Conservation (phyloP, 2,797 vertebrate species). For the Psittacula echo region DNA sequence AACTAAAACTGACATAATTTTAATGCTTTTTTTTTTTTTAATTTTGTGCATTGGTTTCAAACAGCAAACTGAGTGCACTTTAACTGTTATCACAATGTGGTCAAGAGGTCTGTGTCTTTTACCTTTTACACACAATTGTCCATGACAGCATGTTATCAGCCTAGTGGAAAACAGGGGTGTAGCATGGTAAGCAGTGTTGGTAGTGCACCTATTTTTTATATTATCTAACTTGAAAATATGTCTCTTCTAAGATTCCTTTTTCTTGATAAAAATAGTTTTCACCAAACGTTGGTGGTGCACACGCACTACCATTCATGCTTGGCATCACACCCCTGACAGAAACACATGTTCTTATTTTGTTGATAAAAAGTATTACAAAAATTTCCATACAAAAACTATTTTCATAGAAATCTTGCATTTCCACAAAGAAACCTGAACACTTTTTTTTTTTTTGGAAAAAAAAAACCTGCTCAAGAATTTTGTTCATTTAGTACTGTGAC, state of each 20-base stretch:
- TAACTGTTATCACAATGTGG: constrained; percentile 93
- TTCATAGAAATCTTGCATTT: constrained; percentile 99
- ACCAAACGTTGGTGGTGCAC: constrained; percentile 89
- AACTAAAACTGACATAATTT: constrained; percentile 79
- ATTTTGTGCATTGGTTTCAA: constrained; percentile 95
- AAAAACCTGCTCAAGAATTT: constrained; percentile 85
- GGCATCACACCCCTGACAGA: constrained; percentile 81
- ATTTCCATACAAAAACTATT: constrained; percentile 97
- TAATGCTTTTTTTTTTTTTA: constrained; percentile 81
- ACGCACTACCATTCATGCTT: constrained; percentile 86
- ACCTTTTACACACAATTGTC: constrained; percentile 92
- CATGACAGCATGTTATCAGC: constrained; percentile 87
- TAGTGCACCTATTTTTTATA: constrained; percentile 84
- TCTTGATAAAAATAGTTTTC: constrained; percentile 98
- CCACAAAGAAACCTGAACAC: constrained; percentile 95
- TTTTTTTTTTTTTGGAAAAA: constrained; percentile 68
- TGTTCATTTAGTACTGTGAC: constrained; percentile 80
- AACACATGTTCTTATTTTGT: constrained; percentile 85
- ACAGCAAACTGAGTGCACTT: constrained; percentile 96
- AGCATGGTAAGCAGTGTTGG: constrained; percentile 86
- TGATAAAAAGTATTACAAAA: constrained; percentile 99
- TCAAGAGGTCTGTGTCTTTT: constrained; percentile 92
- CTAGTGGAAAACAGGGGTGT: constrained; percentile 88
- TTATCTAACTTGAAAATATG: constrained; percentile 96
- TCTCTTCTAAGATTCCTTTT: constrained; percentile 94